A percentile compares a stretch with the other conserved stretches of the same genome.
Conservation (phyloP, 1,140 invertebrate species). For the Pseudobourletiella spinata region DNA sequence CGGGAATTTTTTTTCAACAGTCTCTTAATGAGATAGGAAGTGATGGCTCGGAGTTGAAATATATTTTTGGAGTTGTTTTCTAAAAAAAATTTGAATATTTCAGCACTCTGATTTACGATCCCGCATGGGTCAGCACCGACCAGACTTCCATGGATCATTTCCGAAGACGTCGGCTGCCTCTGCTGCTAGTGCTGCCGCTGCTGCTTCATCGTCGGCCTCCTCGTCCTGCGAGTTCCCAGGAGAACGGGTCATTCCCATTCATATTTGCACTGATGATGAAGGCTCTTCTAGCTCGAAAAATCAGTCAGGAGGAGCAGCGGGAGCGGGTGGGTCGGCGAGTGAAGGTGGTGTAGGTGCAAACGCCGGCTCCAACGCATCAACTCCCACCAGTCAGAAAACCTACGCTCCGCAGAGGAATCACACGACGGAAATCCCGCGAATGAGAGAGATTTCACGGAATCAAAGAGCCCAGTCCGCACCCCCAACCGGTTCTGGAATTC, state of each 20-base stretch:
- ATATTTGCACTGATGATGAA: neutral
- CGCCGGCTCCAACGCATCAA: neutral
- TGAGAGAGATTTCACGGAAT: neutral
- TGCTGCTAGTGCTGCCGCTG: neutral
- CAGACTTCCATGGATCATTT: neutral
- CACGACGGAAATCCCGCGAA: constrained; percentile 1
- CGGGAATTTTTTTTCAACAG: no score
- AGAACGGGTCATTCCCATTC: constrained; percentile 4
- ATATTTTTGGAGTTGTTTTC: no score
- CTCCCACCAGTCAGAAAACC: neutral
- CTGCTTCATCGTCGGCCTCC: neutral
- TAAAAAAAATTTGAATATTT: neutral
- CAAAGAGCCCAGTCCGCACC: constrained; percentile 27
- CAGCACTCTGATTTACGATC: neutral
- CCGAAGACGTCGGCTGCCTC: neutral
- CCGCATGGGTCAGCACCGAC: neutral
- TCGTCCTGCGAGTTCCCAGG: neutral
- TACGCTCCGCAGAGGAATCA: constrained; percentile 1
- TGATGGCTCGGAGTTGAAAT: no score
- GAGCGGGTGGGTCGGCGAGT: neutral
- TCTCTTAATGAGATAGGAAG: no score
- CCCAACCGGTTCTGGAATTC: neutral
- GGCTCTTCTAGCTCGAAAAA: neutral
- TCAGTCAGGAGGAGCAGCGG: no score
- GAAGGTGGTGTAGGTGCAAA: neutral